These are phyloP conservation scores for Tholera decimalis DNA, from an alignment of 2,888 invertebrate species.

Conservation along the genomic window DNA sequence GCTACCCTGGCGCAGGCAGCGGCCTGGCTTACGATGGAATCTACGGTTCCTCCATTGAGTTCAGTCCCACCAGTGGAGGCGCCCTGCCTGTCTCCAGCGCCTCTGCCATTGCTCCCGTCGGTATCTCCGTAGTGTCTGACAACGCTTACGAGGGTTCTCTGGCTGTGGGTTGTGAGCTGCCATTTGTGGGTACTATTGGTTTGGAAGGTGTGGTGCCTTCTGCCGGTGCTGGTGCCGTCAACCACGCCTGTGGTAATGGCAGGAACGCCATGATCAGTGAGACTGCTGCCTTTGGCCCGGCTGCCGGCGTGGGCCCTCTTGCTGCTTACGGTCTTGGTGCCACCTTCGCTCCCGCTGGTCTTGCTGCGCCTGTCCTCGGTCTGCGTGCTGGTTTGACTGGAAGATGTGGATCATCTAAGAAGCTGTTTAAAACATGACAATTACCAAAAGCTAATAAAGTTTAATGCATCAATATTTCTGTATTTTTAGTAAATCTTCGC, in stretches of 20 bases:
- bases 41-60: no score
- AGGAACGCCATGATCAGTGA: conserved; percentile 61
- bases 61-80: conserved; percentile 35
- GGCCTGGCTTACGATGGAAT: no score
- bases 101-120: conserved; percentile 10
- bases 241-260: conserved; percentile 74
- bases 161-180: conserved; percentile 69
- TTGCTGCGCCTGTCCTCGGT: conserved; percentile 4
- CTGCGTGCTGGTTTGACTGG: neutral
- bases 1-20: neutral
- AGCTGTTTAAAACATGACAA: no score
- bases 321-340: conserved; percentile 11
- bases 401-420: conserved; percentile 23
- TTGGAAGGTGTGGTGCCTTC: conserved; percentile 74
- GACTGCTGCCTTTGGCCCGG: conserved; percentile 10
- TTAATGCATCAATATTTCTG: no score
- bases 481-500: no score
- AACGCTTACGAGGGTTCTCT: conserved; percentile 50
- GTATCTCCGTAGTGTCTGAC: conserved; percentile 28
- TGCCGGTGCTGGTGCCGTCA: conserved; percentile 71
- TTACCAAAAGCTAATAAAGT: no score
- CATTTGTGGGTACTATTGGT: conserved; percentile 71
- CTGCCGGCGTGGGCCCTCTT: neutral
- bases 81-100: conserved; percentile 31
- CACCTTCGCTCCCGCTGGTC: conserved; percentile 17